Percentiles rank a stretch among this genome's conserved stretches.
These are phyloP conservation scores for Zosterops borbonicus DNA, from an alignment of 2,113 vertebrate species.

Conservation along the genomic window DNA sequence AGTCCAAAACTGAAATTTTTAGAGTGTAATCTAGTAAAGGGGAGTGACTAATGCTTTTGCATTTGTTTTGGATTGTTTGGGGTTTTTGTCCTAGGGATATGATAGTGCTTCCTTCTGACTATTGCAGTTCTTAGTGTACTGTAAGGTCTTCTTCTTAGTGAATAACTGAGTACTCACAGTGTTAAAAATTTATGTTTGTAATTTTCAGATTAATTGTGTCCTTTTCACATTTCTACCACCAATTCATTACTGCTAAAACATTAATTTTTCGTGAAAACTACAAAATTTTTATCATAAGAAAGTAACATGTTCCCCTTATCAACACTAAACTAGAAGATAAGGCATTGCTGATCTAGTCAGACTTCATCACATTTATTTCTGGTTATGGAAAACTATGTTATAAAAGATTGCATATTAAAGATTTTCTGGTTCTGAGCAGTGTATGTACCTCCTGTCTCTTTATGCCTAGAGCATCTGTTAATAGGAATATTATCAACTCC, in stretches of 20 bases:
- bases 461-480: neutral
- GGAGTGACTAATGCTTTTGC: fast-evolving
- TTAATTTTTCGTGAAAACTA: neutral
- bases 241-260: neutral
- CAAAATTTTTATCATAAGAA: neutral
- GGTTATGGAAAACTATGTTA: neutral
- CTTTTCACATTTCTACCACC: neutral
- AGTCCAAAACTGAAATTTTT: neutral
- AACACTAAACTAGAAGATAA: neutral
- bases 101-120: neutral
- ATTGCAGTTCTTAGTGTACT: neutral
- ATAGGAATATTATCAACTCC: neutral
- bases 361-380: neutral
- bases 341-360: neutral
- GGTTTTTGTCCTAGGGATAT: fast-evolving
- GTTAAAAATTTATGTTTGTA: neutral
- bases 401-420: neutral
- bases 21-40: neutral
- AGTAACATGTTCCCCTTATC: fast-evolving
- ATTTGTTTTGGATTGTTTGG: neutral
- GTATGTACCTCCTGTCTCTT: neutral
- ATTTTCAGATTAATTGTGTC: neutral
- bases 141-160: neutral
- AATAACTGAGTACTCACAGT: neutral
- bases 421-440: neutral